Evolutionary conservation across 2,113 vertebrate genomes (phyloP), one percentile per base, ranked within the genome.

Genomic region (Peucedramus taeniatus): DNA sequence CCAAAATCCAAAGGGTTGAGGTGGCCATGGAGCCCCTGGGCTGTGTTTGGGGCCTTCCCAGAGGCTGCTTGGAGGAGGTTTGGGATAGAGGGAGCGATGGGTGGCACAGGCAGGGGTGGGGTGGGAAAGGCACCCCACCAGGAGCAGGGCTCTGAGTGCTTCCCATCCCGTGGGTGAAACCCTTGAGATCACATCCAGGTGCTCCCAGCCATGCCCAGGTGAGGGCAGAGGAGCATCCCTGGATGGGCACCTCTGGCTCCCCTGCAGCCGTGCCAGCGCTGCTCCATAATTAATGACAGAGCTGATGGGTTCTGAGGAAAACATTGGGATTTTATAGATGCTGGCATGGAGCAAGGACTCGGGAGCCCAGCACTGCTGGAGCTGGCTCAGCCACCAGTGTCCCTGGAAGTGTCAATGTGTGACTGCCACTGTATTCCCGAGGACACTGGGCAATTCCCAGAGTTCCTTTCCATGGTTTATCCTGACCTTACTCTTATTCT

Each of bases 81-180:
- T 72, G 77, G 81, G 53, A 1, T 5, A 2, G 65, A 3, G 1
- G 59, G 72, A 33, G 33, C 3, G 1, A 11, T 3, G 53, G 44
- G 24, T 3, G 24, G 50, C 15, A 5, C 35, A 7, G 1, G 6
- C 51, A 53, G 18, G 12, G 45, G n/a, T 1, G 15, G 17, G 4
- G 12, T 2, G 22, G 19, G 30, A 19, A 8, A 6, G 47, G 17
- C 20, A 7, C 6, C 68, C 35, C n/a, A 6, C 6, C 27, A 8
- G 15, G 42, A 33, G 24, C 42, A 10, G 40, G 24, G 53, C 42
- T 23, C 54, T 3, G 3, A 11, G 1, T 23, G 44, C 11, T n/a
- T n/a, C n/a, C n/a, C 15, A 3, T 3, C 4, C 1, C 0, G 3
- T 2, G 3, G 2, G 15, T 4, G 1, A 13, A 24, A 9, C 42